A percentile compares a stretch with the other conserved stretches of the same genome.
These are phyloP conservation scores for Dendroctonus valens DNA, from an alignment of 1,140 invertebrate species.

Conservation along the genomic window DNA sequence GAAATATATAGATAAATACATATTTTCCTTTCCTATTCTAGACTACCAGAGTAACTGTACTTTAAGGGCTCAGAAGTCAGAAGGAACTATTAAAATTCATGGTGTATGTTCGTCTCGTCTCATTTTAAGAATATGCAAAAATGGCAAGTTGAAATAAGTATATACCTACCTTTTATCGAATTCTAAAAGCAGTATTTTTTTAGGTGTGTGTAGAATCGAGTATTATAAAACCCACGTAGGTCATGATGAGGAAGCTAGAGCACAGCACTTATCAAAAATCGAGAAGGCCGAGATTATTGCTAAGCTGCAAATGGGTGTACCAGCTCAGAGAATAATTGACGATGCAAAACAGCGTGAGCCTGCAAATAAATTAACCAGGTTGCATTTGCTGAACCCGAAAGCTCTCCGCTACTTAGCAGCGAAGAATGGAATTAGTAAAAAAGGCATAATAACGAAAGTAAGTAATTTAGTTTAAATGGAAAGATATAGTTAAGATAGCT, in stretches of 20 bases:
- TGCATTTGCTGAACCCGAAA: slow-evolving; percentile 22
- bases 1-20: not conserved
- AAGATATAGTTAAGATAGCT: too few species aligned
- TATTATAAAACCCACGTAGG: slow-evolving; percentile 29
- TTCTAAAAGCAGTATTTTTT: slow-evolving; percentile 7
- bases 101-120: slow-evolving; percentile 25
- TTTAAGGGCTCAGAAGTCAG: slow-evolving; percentile 11
- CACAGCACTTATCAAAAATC: slow-evolving; percentile 15
- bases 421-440: too few species aligned
- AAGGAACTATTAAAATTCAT: slow-evolving; percentile 24
- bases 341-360: too few species aligned
- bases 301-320: too few species aligned
- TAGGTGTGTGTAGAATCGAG: slow-evolving; percentile 5
- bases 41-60: slow-evolving; percentile 9
- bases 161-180: not conserved
- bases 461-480: too few species aligned
- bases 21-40: not conserved
- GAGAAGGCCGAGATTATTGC: too few species aligned
- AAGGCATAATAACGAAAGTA: too few species aligned
- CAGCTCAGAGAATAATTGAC: too few species aligned
- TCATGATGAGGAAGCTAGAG: too few species aligned
- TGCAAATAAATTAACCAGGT: too few species aligned
- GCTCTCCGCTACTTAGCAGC: slow-evolving; percentile 3
- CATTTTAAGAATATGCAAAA: slow-evolving; percentile 10
- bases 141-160: not conserved